These are phyloP conservation scores for Plemyria rubiginata DNA, from an alignment of 2,888 invertebrate genomes.

Conservation along the genomic window DNA sequence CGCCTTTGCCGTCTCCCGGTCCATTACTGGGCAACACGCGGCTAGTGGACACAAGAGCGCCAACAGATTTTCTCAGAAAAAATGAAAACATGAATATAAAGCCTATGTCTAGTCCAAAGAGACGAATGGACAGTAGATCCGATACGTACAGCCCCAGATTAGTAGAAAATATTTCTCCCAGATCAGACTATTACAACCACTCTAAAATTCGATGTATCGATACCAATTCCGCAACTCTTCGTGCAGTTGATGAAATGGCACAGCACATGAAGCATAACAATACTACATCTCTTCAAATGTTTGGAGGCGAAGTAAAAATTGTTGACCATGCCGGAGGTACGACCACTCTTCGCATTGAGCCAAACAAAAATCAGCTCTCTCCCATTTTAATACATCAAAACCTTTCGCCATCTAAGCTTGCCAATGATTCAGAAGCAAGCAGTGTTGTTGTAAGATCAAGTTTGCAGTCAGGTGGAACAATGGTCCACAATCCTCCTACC, in stretches of 20 bases:
- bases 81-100: constrained; percentile 68
- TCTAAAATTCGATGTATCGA: constrained; percentile 82
- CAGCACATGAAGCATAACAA: constrained; percentile 82
- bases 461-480: constrained; percentile 93
- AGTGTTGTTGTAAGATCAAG: constrained; percentile 92
- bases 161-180: constrained; percentile 73
- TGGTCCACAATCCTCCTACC: constrained; percentile 86
- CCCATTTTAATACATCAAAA: constrained; percentile 83
- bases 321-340: constrained; percentile 88
- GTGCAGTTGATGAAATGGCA: constrained; percentile 85
- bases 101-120: constrained; percentile 70
- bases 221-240: constrained; percentile 72
- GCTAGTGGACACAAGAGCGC: constrained; percentile 87
- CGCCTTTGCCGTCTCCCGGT: constrained; percentile 92
- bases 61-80: constrained; percentile 74
- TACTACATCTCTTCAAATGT: constrained; percentile 86
- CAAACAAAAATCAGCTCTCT: constrained; percentile 84
- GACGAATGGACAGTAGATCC: constrained; percentile 70
- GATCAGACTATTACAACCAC: constrained; percentile 76
- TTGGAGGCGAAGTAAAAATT: constrained; percentile 92
- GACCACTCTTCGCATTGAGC: constrained; percentile 88
- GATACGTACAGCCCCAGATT: constrained; percentile 73
- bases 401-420: constrained; percentile 75
- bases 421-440: constrained; percentile 82
- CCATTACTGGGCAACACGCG: constrained; percentile 93